Conservation (phyloP, 2,888 invertebrate genomes). For the Apotomis betuletana region DNA sequence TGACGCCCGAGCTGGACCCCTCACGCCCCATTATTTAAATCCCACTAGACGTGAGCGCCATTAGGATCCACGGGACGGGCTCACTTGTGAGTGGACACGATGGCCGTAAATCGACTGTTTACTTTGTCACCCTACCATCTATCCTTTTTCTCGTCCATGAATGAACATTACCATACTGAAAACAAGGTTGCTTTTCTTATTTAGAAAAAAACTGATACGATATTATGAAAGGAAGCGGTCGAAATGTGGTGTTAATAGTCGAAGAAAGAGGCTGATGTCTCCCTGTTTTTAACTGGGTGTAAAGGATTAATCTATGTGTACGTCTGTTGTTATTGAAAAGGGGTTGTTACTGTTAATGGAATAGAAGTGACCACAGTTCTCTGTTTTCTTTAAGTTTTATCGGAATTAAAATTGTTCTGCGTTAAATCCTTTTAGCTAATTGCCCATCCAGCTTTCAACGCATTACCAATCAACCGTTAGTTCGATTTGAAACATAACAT, state of each 20-base stretch:
- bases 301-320: slow-evolving; percentile 22
- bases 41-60: slow-evolving; percentile 71
- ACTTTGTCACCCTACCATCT: slow-evolving; percentile 6
- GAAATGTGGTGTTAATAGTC: slow-evolving; percentile 57
- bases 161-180: background rate
- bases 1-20: slow-evolving; percentile 50
- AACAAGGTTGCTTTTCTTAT: background rate
- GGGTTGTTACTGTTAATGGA: background rate
- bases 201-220: background rate
- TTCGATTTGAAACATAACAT: background rate
- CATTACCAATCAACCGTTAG: background rate
- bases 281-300: slow-evolving; percentile 17
- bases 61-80: slow-evolving; percentile 60
- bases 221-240: background rate
- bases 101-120: slow-evolving; percentile 48
- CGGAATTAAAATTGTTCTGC: background rate
- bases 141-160: background rate
- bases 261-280: slow-evolving; percentile 52
- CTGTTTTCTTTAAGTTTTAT: background rate
- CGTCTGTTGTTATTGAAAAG: slow-evolving; percentile 20
- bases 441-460: background rate
- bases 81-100: slow-evolving; percentile 62
- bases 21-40: slow-evolving; percentile 74
- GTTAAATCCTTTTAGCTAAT: background rate
- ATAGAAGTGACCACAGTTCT: background rate